Conservation (phyloP, 2,113 vertebrate genomes). For the Oxyura jamaicensis region DNA sequence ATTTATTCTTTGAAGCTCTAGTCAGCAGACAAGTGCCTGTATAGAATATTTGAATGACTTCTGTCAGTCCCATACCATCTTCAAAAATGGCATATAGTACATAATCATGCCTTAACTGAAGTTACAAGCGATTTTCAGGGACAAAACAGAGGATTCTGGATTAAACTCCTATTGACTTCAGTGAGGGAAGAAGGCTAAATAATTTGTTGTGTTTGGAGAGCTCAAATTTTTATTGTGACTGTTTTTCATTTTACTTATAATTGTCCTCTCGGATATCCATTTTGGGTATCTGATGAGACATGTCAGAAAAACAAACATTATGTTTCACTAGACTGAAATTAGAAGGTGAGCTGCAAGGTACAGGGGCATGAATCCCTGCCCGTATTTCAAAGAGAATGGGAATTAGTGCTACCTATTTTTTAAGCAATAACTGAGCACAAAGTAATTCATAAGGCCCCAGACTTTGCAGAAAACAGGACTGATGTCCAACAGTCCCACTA, state of each 20-base stretch:
- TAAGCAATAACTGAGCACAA: background rate
- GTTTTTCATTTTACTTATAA: background rate
- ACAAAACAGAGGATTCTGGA: background rate
- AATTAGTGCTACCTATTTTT: background rate
- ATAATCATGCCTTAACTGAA: background rate
- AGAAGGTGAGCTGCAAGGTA: background rate
- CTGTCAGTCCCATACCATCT: background rate
- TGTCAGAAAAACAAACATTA: background rate
- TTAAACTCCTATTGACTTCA: background rate
- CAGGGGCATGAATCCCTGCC: background rate
- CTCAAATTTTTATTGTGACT: background rate
- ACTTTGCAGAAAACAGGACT: background rate
- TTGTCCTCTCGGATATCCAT: background rate
- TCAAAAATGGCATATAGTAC: no score
- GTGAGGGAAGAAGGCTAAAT: background rate
- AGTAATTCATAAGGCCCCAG: background rate
- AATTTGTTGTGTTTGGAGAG: background rate
- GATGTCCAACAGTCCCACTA: rapidly evolving
- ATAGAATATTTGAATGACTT: background rate
- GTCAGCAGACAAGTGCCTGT: background rate
- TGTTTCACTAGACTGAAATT: background rate
- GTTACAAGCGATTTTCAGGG: background rate
- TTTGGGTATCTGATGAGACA: background rate
- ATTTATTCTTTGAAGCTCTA: background rate
- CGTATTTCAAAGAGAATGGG: background rate